Evolutionary conservation across 2,797 vertebrate species (phyloP), one percentile per base, ranked within the genome.

Genomic region (Pygocentrus nattereri): DNA sequence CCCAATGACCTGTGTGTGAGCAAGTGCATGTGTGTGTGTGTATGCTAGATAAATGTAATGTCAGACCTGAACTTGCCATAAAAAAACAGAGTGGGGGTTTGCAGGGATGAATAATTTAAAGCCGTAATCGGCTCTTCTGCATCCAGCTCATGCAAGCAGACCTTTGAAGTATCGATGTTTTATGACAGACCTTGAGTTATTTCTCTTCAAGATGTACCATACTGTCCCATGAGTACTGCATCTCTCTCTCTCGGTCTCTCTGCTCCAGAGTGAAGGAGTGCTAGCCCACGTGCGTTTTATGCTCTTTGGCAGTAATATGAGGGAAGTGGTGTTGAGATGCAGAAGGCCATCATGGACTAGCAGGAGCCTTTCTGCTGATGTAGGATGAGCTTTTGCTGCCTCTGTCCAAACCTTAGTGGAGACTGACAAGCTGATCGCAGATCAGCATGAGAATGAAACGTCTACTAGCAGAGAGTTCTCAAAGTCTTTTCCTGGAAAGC

Each of bases 101-200:
- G 21, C 2, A 23, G 10, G 72, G 72, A 74, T 90, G 84, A 90
- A 92, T 91, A 89, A 92, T 91, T 90, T 88, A 93, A 83, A 84
- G 84, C 74, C 71, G 76, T 88, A 85, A 89, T 91, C 67, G 44
- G 81, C 86, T 85, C 76, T 83, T 81, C 85, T 64, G 81, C 80
- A 85, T 88, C 89, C 87, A 85, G 85, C 78, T 82, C 83, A 74
- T n/a, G 21, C 81, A 82, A 86, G 77, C 15, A 6, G 13, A 76
- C 81, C 84, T 83, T 82, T 83, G 71, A 88, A 87, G 85, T 89
- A 91, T 90, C 49, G 85, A 91, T 92, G 87, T 87, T 91, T 91
- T 88, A 88, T 88, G 84, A 90, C 90, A 85, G 79, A 84, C 84
- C 89, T 88, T 90, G 88, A 88, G 87, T 90, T 90, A 88, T 89